These are phyloP conservation scores for Lepus europaeus DNA, from an alignment of 2,113 vertebrate species.

Conservation along the genomic window DNA sequence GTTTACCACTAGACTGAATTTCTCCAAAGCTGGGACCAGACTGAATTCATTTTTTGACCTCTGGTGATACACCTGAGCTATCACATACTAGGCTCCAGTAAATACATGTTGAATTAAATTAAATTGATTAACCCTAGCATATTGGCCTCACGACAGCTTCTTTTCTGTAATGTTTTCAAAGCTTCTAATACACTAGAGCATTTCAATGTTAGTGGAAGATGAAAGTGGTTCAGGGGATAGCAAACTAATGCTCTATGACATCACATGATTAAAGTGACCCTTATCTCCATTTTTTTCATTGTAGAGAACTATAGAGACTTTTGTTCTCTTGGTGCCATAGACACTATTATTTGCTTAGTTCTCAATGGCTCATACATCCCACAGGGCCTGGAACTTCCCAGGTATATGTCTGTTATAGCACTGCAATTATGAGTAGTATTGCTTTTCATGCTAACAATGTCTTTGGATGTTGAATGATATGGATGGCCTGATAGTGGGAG, in stretches of 20 bases:
- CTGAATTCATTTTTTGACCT: not conserved
- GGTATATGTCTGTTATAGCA: not conserved
- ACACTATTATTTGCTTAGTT: not conserved
- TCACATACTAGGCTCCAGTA: not conserved
- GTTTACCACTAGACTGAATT: not conserved
- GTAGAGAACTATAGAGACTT: not conserved
- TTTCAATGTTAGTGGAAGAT: not conserved
- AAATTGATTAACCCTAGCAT: not conserved
- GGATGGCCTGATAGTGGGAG: not conserved
- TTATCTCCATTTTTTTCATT: not conserved
- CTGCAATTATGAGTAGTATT: not conserved
- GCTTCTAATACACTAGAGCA: not conserved
- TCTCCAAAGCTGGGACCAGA: not conserved
- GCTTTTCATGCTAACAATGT: not conserved
- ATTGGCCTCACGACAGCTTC: not conserved
- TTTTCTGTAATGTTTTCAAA: conserved; percentile 36
- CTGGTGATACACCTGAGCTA: not conserved
- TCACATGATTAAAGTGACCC: not conserved
- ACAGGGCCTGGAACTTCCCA: not conserved
- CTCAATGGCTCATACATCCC: not conserved
- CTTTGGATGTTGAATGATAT: not conserved
- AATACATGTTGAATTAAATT: not conserved
- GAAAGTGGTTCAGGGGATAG: not conserved
- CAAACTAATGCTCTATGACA: not conserved
- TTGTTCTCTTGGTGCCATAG: not conserved